Conservation (phyloP, 2,797 vertebrate species). For the Gambusia yucatana region DNA sequence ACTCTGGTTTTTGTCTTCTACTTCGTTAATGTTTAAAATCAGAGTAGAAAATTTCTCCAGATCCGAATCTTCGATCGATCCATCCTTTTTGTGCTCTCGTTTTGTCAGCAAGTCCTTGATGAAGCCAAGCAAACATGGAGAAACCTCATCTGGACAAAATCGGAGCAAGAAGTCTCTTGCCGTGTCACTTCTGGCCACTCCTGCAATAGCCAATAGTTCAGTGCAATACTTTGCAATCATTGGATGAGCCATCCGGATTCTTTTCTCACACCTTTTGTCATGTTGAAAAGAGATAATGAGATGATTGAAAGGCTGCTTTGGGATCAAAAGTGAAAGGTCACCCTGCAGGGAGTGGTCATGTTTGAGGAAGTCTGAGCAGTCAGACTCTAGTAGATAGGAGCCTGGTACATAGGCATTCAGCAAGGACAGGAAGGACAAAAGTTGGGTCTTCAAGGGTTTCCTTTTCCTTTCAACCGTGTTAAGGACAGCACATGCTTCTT, state of each 20-base stretch:
- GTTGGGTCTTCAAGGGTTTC: conserved; percentile 5
- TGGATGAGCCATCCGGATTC: conserved; percentile 34
- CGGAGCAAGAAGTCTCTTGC: conserved; percentile 5
- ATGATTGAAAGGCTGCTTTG: conserved; percentile 19
- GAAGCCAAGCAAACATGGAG: conserved; percentile 13
- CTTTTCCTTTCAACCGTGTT: accelerated
- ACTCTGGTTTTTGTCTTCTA: accelerated
- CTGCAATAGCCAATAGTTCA: background rate
- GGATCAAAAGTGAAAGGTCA: conserved; percentile 1
- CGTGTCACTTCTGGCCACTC: conserved; percentile 35
- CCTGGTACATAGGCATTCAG: conserved; percentile 47
- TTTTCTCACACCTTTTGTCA: background rate
- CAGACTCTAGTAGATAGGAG: conserved; percentile 43
- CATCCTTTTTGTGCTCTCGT: conserved; percentile 2
- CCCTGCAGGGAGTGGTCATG: background rate
- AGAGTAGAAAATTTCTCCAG: conserved; percentile 25
- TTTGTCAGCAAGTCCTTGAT: conserved; percentile 49
- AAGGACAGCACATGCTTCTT: background rate
- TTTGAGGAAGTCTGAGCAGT: conserved; percentile 34
- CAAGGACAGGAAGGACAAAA: conserved; percentile 32
- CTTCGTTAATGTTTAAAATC: conserved; percentile 31
- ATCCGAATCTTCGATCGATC: accelerated
- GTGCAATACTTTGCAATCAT: conserved; percentile 27
- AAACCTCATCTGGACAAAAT: background rate
- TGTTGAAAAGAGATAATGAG: conserved; percentile 26